Evolutionary conservation across 2,113 vertebrate genomes (phyloP).

Genomic region (Otis tarda): DNA sequence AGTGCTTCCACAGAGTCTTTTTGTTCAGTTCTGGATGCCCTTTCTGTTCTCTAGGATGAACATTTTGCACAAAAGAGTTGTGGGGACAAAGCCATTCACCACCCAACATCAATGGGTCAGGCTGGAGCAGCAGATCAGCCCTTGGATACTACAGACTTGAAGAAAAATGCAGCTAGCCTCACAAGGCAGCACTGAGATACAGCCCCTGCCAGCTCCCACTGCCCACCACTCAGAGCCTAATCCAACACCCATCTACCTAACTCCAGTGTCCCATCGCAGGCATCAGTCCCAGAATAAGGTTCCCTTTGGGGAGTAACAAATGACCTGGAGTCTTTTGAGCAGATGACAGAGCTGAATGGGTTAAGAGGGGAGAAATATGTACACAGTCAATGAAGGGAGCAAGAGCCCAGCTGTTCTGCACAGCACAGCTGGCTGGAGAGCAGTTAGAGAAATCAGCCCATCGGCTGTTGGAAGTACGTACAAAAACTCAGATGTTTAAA

Average conservation of each 20-base stretch:
- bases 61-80: background rate
- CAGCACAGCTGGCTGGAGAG: background rate
- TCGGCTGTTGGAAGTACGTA: background rate
- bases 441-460: conserved; percentile 1
- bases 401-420: background rate
- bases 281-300: background rate
- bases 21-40: background rate
- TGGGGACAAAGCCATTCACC: background rate
- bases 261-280: background rate
- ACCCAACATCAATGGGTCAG: background rate
- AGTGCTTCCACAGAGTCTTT: background rate
- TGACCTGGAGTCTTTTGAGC: background rate
- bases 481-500: conserved; percentile 40
- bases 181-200: background rate
- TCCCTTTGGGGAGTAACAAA: background rate
- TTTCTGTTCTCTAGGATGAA: background rate
- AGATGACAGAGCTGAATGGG: background rate
- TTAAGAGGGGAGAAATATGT: conserved; percentile 30
- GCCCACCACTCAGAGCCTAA: background rate
- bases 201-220: background rate
- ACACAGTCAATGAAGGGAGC: background rate
- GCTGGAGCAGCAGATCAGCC: background rate
- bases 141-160: background rate
- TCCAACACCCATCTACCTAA: background rate
- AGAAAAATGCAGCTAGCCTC: background rate